Base-by-base conservation (phyloP, 2,888 invertebrate species). In the Junonia oenone region DNA sequence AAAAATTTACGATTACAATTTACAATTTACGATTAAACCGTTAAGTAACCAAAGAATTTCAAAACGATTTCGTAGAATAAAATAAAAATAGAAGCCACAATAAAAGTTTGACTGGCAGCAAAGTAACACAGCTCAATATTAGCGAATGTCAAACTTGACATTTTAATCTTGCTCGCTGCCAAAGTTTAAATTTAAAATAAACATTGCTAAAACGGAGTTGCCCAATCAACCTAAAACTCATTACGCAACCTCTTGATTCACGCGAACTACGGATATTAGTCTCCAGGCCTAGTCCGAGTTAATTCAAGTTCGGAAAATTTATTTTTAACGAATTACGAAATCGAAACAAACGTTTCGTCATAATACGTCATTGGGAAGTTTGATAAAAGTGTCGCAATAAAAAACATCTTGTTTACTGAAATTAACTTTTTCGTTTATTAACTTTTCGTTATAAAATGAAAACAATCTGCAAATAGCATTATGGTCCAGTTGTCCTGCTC, bases 211-310 rank as follows among this genome's bases (percentile, higher is more conserved):
- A 74, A 66, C 68, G 65, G 71, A 69, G 61, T 68, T 68, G 66
- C 63, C 61, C 61, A 69, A 76, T 68, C 60, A 66, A 68, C 67
- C 67, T 61, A 50, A 50, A 59, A 56, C 35, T 65, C 46, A 63
- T 76, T 75, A 68, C 68, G 63, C 66, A 73, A 77, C 55, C 2
- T 0, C 4, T 45, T 19, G 46, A 64, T 76, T 78, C 71, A 75
- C 72, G 67, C 70, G 69, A 77, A 72, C 57, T 56, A 53, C 55
- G 56, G 56, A 57, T 68, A 73, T 73, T 71, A 73, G 66, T 76
- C 78, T 73, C 69, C 68, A 69, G 65, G 69, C 73, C 76, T 71
- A 63, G 60, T 63, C 56, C 45, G 61, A 64, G 56, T 63, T 65
- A 55, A 66, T 67, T 65, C 56, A 67, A 71, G 65, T 63, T 61